These are phyloP conservation scores for Invenusta paracnida DNA, from an alignment of 2,888 invertebrate species.

Conservation along the genomic window DNA sequence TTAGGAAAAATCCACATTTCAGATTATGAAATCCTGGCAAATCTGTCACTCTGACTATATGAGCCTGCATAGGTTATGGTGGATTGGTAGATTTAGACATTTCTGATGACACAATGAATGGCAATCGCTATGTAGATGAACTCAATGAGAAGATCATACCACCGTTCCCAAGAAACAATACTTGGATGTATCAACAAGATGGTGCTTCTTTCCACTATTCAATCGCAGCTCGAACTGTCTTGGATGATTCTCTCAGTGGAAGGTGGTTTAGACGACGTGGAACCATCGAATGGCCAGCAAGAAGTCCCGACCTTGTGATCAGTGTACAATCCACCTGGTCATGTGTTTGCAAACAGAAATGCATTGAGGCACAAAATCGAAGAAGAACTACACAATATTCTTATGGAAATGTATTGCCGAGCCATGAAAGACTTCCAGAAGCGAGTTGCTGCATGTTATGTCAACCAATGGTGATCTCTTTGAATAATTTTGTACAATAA, in stretches of 20 bases:
- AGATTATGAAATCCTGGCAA: constrained; percentile 12
- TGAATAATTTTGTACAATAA: neutral
- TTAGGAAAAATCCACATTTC: constrained; percentile 23
- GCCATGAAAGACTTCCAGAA: neutral
- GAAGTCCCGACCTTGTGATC: too few relatives aligned
- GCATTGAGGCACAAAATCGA: neutral
- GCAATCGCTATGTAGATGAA: constrained; percentile 21
- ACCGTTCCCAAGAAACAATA: constrained; percentile 30
- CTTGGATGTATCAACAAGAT: constrained; percentile 24
- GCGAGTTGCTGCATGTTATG: neutral
- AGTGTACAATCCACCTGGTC: neutral
- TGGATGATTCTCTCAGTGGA: too few relatives aligned
- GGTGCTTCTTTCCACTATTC: constrained; percentile 14
- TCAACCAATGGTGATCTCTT: neutral
- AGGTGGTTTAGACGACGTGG: too few relatives aligned
- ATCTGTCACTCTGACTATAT: constrained; percentile 1
- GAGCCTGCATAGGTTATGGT: constrained; percentile 19
- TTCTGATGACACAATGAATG: constrained; percentile 22
- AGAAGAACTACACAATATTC: neutral
- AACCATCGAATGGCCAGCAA: too few relatives aligned
- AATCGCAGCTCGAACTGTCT: too few relatives aligned
- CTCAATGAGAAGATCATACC: constrained; percentile 34
- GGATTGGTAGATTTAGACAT: constrained; percentile 17
- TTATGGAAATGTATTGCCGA: neutral
- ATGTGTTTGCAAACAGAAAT: neutral